Evolutionary conservation across 2,797 vertebrate species (phyloP), one percentile per base, ranked within the genome.

Genomic region (Rhadinocentrus ornatus): DNA sequence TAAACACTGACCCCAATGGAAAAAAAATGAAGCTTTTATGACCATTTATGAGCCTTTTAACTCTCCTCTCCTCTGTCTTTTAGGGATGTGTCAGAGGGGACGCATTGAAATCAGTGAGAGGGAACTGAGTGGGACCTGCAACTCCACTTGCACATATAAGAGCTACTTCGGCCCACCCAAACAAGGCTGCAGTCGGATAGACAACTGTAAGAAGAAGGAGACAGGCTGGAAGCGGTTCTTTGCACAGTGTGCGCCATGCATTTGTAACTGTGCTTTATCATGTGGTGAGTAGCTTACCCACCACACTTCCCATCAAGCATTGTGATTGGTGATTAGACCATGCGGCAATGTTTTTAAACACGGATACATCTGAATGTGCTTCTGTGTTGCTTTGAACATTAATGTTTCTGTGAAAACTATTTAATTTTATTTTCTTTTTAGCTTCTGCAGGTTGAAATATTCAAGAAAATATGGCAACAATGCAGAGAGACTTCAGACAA

Each of bases 181-280:
- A 39, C 92, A 13, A 0, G 93, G 93, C 81, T 96, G 95, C 84
- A 71, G 82, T 69, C 89, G 81, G 57, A 88, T 96, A 53, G 86
- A 95, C 1, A 91, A 91, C 91, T 96, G 95, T 24, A 84, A 69
- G 65, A 92, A 94, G 82, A 96, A 95, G 85, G 82, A 71, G 39
- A 88, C 86, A 0, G 93, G 93, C 85, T 97, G 95, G 95, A 93
- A 93, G 31, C 87, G 91, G 26, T 96, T 96, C 94, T 95, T 96
- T 73, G 65, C 86, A 31, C 90, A 89, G 81, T 97, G 95, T 0
- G 84, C 94, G 24, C 64, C 92, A 46, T 96, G 95, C 1, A 91
- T 95, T 83, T 96, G 95, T 0, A 93, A 96, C 87, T 96, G 95
- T 65, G 87, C 93, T 34, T 39, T 94, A 20, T 92, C 92, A 0